Evolutionary conservation across 1,140 invertebrate species (phyloP).

Genomic region (Aricia agestis): DNA sequence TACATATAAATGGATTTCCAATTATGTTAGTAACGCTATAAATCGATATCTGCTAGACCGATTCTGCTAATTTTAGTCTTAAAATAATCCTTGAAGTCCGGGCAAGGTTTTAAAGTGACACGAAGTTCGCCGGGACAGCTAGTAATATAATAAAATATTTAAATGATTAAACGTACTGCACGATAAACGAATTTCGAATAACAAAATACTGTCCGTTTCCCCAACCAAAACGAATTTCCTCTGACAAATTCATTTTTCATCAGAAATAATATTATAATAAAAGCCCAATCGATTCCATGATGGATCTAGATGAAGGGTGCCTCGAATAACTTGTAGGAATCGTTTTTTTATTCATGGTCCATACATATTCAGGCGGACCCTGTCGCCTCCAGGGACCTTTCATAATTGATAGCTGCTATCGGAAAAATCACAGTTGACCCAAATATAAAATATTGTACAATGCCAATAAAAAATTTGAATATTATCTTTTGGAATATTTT

Average conservation of each 20-base stretch:
- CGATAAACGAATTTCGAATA: no score
- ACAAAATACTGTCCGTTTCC: no score
- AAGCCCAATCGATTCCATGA: neutral
- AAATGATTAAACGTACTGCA: no score
- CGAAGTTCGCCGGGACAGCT: no score
- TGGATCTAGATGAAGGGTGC: constrained; percentile 7
- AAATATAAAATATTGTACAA: constrained; percentile 14
- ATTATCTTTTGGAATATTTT: neutral
- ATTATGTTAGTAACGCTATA: no score
- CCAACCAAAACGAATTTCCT: neutral
- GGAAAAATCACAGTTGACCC: constrained; percentile 14
- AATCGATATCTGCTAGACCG: no score
- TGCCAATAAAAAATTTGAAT: constrained; percentile 6
- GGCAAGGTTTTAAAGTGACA: no score
- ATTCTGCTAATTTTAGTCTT: no score
- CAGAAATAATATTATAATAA: neutral
- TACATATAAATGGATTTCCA: no score
- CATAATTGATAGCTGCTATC: constrained; percentile 11
- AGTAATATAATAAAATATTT: no score
- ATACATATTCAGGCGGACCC: constrained; percentile 11
- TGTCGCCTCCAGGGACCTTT: constrained; percentile 12
- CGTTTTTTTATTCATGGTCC: constrained; percentile 16
- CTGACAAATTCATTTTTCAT: neutral
- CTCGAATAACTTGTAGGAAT: constrained; percentile 7
- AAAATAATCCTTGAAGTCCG: no score